Evolutionary conservation across 2,113 vertebrate species (phyloP).

Genomic region (Peucedramus taeniatus): DNA sequence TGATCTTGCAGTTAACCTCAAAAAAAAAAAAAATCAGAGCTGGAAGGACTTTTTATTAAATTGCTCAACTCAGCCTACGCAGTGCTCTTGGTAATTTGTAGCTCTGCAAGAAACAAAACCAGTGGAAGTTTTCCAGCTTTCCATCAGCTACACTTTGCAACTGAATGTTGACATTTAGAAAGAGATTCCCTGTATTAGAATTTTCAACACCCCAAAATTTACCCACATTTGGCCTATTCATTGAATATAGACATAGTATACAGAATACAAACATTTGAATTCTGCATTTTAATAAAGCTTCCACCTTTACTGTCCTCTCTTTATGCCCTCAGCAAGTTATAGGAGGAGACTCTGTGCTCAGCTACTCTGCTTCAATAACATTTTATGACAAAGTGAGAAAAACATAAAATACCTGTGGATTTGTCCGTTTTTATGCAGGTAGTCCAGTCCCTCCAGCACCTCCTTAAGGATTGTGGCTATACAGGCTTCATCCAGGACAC

Average conservation of each 20-base stretch:
- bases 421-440: slow-evolving; percentile 94
- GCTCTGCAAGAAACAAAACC: not conserved
- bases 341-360: not conserved
- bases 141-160: not conserved
- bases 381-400: not conserved
- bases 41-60: not conserved
- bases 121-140: not conserved
- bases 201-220: not conserved
- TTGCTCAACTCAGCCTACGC: not conserved
- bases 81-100: not conserved
- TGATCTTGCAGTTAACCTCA: not conserved
- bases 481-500: slow-evolving; percentile 88
- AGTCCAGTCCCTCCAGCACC: slow-evolving; percentile 91
- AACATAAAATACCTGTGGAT: slow-evolving; percentile 84
- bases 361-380: not conserved
- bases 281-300: not conserved
- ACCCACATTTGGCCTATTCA: not conserved
- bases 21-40: not conserved
- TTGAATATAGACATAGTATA: not conserved
- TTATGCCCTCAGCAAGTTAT: not conserved
- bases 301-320: not conserved
- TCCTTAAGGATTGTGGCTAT: slow-evolving; percentile 91
- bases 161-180: not conserved
- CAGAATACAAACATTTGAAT: not conserved
- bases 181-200: not conserved